A percentile compares a stretch with the other conserved stretches of the same genome.
Evolutionary conservation across 2,113 vertebrate genomes (phyloP).

Genomic region (Dromaius novaehollandiae): DNA sequence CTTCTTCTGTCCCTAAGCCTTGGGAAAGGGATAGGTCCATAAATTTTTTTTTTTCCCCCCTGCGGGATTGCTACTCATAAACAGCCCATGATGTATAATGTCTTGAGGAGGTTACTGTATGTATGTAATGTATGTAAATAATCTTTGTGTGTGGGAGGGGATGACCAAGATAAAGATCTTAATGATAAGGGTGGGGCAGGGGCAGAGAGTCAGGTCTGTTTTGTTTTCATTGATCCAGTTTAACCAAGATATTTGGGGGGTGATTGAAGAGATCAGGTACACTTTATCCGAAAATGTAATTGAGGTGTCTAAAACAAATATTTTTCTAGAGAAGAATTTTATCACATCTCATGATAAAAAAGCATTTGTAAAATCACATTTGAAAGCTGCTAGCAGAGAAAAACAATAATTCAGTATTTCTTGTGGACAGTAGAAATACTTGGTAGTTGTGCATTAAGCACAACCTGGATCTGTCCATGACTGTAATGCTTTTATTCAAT

Average conservation of each 20-base stretch:
- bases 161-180: background rate
- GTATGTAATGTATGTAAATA: background rate
- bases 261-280: background rate
- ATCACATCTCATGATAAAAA: background rate
- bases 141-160: background rate
- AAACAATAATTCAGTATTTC: rapidly evolving
- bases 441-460: background rate
- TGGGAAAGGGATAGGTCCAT: background rate
- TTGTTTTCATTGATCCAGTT: background rate
- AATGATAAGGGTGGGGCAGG: background rate
- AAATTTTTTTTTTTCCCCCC: no score
- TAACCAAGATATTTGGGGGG: background rate
- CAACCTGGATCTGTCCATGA: rapidly evolving
- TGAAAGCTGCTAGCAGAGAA: background rate
- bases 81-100: background rate
- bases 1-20: background rate
- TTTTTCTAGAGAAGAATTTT: background rate
- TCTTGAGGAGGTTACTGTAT: background rate
- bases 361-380: background rate
- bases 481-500: background rate
- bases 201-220: background rate
- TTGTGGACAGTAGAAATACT: rapidly evolving
- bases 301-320: background rate
- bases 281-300: background rate
- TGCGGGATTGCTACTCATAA: background rate